Evolutionary conservation across 2,113 vertebrate genomes (phyloP), one percentile per base, ranked within the genome.

Genomic region (Lycaon pictus): DNA sequence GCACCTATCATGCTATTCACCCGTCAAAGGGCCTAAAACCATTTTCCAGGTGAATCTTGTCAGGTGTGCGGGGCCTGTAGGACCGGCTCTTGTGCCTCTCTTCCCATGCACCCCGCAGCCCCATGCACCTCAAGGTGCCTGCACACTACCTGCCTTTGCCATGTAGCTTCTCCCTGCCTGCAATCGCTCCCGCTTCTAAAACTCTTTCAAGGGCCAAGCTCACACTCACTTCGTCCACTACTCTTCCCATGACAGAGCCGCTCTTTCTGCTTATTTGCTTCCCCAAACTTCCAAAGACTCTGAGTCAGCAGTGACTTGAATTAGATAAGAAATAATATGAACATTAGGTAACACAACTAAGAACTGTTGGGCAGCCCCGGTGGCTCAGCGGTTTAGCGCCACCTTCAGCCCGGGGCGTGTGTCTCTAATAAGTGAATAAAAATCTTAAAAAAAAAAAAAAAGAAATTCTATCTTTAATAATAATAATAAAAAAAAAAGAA

Each of bases 91-190:
- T 27, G 17, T 0, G 74, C 65, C 53, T 92, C n/a, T 63, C 29
- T 77, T 63, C 17, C 29, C 27, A 56, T 51, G 35, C 17, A 13
- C 12, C 20, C 7, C 7, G 19, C 22, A 65, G 11, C 37, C 56
- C 43, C 0, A 0, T 32, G 62, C 22, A 10, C 20, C 37, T 67
- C 1, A 2, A 53, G 35, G 20, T 10, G 11, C n/a, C 43, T 2
- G 1, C 48, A 23, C 1, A 9, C 35, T 35, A 1, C 48, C 22
- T 0, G 16, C 15, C 6, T 62, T 62, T 25, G 15, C 43, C 23
- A 43, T 9, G 20, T 16, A 35, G n/a, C 8, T 71, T 19, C 63
- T 58, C 16, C 27, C 6, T 17, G 79, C 25, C 53, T 32, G 15
- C 27, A 60, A 43, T 79, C n/a, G 25, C 62, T 91, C n/a, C 48